Conservation (phyloP, 2,797 vertebrate genomes). For the Coregonus suidteri region DNA sequence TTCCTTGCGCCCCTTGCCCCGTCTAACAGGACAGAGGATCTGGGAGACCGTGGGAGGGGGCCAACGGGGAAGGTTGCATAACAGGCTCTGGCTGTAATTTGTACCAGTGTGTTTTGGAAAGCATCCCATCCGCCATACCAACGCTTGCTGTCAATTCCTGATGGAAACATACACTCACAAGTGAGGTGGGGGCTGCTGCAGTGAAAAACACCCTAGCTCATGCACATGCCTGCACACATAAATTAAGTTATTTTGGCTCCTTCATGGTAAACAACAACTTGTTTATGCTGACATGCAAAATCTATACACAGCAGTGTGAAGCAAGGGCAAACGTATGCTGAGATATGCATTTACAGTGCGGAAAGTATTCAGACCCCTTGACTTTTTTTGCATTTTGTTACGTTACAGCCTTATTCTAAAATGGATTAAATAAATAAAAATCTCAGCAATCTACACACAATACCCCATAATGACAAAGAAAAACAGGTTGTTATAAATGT, state of each 20-base stretch:
- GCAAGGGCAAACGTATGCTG: not conserved
- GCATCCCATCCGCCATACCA: not conserved
- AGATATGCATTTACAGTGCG: too few relatives aligned
- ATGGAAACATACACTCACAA: not conserved
- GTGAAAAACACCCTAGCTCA: not conserved
- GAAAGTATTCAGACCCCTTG: too few relatives aligned
- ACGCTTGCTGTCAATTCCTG: not conserved
- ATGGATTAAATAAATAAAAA: too few relatives aligned
- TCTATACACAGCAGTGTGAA: not conserved
- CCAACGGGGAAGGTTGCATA: not conserved
- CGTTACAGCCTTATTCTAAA: too few relatives aligned
- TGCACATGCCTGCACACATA: not conserved
- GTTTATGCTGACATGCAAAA: not conserved
- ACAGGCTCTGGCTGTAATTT: not conserved
- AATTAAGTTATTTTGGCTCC: not conserved
- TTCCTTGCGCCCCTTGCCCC: conserved; percentile 35
- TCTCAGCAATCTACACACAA: too few relatives aligned
- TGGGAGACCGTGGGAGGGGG: not conserved
- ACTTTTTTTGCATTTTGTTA: too few relatives aligned
- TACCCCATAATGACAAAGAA: too few relatives aligned
- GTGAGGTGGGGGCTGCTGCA: not conserved
- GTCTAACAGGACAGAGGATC: not conserved
- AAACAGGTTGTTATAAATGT: too few relatives aligned
- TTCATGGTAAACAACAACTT: not conserved
- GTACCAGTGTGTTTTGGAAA: not conserved